Conservation (phyloP, 1,140 invertebrate genomes). For the Sycophila sp. region DNA sequence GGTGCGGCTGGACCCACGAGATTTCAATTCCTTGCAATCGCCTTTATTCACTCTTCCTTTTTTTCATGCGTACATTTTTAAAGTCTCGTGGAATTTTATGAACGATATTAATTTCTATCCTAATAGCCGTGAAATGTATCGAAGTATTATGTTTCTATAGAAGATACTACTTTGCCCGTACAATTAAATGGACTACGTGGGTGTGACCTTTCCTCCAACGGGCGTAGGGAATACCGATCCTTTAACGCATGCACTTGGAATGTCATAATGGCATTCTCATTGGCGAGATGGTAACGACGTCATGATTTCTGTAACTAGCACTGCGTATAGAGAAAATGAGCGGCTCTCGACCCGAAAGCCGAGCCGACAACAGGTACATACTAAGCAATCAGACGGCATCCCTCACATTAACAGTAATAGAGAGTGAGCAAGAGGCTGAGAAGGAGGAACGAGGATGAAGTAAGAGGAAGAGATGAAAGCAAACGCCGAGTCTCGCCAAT, state of each 20-base stretch:
- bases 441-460: too few species aligned
- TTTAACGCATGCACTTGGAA: too few species aligned
- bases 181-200: too few species aligned
- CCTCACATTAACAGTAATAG: conserved; percentile 60
- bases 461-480: conserved; percentile 43
- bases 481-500: conserved; percentile 20
- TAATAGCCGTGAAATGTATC: too few species aligned
- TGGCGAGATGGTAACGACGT: conserved; percentile 45
- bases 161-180: too few species aligned
- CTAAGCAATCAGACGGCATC: conserved; percentile 46
- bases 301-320: conserved; percentile 58
- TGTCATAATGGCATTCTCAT: conserved; percentile 49
- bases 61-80: too few species aligned
- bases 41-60: too few species aligned
- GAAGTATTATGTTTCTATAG: too few species aligned
- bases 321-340: conserved; percentile 40
- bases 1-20: not conserved
- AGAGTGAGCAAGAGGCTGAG: conserved; percentile 45
- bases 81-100: too few species aligned
- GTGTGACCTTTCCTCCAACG: too few species aligned
- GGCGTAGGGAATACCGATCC: too few species aligned
- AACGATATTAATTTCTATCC: too few species aligned
- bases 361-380: conserved; percentile 32
- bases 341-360: not conserved
- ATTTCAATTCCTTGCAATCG: not conserved